Evolutionary conservation across 1,140 invertebrate genomes (phyloP).

Genomic region (Meloidogyne exigua): DNA sequence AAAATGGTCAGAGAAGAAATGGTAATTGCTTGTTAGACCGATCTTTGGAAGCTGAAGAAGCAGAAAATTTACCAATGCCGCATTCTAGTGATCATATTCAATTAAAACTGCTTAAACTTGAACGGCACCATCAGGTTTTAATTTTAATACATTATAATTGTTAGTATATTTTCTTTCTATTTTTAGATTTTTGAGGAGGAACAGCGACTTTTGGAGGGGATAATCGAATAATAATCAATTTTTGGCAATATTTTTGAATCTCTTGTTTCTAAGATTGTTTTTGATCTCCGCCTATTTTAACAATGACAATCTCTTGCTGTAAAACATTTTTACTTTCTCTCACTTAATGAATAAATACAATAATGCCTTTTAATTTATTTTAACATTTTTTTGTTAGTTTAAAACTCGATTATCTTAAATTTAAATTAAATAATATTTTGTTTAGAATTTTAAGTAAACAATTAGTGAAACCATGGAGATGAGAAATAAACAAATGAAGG

Average conservation of each 20-base stretch:
- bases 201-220: background rate
- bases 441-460: background rate
- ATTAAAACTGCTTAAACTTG: conserved; percentile 2
- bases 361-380: too few relatives aligned
- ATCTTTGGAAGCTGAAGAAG: too few relatives aligned
- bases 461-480: background rate
- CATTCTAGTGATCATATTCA: background rate
- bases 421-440: too few relatives aligned
- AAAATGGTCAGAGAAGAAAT: background rate
- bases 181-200: background rate
- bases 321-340: too few relatives aligned
- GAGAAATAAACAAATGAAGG: background rate
- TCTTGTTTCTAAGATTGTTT: background rate
- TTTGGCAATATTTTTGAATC: background rate
- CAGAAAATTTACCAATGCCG: background rate
- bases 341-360: too few relatives aligned
- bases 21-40: background rate
- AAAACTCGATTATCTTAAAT: too few relatives aligned
- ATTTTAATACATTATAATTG: background rate
- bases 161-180: background rate
- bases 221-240: background rate
- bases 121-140: background rate
- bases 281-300: background rate
- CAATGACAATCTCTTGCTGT: background rate
- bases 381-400: too few relatives aligned